Percentiles rank a stretch among this genome's conserved stretches.
Evolutionary conservation across 2,888 invertebrate species (phyloP).

Genomic region (Heliconius cydno): DNA sequence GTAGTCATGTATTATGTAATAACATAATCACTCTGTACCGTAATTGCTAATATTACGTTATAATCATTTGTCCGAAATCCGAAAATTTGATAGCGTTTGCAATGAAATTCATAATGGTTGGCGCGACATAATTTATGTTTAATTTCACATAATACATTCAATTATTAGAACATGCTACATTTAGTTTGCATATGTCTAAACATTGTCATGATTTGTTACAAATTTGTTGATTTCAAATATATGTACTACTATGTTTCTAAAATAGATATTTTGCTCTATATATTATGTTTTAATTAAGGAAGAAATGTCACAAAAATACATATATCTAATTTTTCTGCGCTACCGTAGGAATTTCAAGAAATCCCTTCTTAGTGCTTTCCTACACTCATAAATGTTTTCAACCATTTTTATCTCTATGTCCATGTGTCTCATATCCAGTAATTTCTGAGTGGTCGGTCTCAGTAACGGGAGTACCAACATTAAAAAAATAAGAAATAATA

Average conservation of each 20-base stretch:
- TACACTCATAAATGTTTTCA: no score
- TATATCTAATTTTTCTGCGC: no score
- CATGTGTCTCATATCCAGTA: no score
- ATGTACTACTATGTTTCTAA: background rate
- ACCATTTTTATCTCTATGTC: no score
- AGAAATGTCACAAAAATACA: no score
- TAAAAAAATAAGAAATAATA: background rate
- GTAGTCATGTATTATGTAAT: background rate
- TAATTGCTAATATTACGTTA: conserved; percentile 11
- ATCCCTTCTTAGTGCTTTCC: no score
- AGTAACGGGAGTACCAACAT: background rate
- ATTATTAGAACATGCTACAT: conserved; percentile 1
- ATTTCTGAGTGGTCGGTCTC: no score
- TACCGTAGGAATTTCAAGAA: no score
- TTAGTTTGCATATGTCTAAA: conserved; percentile 15
- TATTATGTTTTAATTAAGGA: background rate
- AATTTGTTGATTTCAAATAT: background rate
- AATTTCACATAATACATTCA: conserved; percentile 15
- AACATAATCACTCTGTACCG: background rate
- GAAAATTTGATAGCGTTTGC: conserved; percentile 17
- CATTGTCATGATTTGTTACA: conserved; percentile 10
- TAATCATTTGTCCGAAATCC: conserved; percentile 21
- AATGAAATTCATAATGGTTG: conserved; percentile 21
- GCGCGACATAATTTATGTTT: conserved; percentile 15
- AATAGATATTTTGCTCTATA: background rate